These are phyloP conservation scores for Dicranocentrus wangi DNA, from an alignment of 2,888 invertebrate species.

Conservation along the genomic window DNA sequence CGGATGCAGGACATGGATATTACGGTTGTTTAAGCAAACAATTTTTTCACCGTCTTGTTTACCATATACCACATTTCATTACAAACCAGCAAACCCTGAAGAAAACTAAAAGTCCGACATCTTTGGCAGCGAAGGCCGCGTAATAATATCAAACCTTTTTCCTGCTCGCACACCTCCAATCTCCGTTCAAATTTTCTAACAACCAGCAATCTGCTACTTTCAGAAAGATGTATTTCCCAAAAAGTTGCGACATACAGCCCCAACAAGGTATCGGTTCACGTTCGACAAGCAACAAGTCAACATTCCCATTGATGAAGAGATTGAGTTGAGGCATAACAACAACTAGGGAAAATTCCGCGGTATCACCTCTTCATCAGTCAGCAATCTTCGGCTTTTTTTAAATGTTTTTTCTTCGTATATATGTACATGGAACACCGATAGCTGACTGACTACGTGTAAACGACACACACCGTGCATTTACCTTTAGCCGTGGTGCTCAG, in stretches of 20 bases:
- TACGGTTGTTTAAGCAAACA: too few species aligned
- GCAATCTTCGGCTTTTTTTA: conserved; percentile 29
- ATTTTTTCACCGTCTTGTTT: too few species aligned
- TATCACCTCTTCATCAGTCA: conserved; percentile 50
- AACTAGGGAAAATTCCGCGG: conserved; percentile 44
- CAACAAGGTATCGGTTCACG: neutral
- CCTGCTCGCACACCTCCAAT: conserved; percentile 1
- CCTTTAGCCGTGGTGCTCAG: too few species aligned
- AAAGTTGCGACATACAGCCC: too few species aligned
- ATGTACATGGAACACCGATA: conserved; percentile 8
- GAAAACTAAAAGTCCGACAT: neutral
- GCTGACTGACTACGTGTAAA: too few species aligned
- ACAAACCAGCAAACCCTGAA: too few species aligned
- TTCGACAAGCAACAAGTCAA: conserved; percentile 43
- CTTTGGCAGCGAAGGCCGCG: conserved; percentile 38
- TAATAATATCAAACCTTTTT: conserved; percentile 37
- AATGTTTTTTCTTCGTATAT: conserved; percentile 15
- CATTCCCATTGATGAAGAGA: conserved; percentile 5
- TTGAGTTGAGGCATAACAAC: conserved; percentile 11
- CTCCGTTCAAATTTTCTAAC: conserved; percentile 14
- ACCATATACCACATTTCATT: too few species aligned
- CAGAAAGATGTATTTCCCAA: too few species aligned
- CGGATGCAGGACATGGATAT: too few species aligned
- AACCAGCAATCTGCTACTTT: neutral
- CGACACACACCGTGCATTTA: too few species aligned